Percentiles rank a stretch among this genome's conserved stretches.
Conservation (phyloP, 2,113 vertebrate species). For the Thymallus thymallus region DNA sequence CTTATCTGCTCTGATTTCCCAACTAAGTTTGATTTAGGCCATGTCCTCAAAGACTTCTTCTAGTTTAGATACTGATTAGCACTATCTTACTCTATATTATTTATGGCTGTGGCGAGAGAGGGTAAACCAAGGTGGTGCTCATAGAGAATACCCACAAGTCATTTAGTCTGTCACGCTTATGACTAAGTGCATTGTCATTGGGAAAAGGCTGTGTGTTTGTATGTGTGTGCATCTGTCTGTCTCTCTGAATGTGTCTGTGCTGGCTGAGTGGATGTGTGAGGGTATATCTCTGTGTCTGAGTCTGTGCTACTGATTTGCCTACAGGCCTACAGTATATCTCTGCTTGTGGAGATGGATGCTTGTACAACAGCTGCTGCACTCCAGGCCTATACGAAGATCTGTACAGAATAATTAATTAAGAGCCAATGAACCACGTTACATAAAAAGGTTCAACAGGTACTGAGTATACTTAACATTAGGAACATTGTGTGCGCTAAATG, state of each 20-base stretch:
- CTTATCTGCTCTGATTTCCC: too few relatives aligned
- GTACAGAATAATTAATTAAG: too few relatives aligned
- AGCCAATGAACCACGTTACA: too few relatives aligned
- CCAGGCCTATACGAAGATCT: too few relatives aligned
- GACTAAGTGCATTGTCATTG: conserved; percentile 51
- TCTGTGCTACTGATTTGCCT: conserved; percentile 6
- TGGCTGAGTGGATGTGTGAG: neutral
- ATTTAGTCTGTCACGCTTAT: conserved; percentile 34
- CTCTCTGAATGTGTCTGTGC: neutral
- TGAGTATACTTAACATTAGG: too few relatives aligned
- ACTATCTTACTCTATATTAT: neutral
- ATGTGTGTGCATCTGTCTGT: neutral
- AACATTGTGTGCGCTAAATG: too few relatives aligned
- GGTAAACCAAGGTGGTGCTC: conserved; percentile 38
- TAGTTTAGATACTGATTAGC: neutral
- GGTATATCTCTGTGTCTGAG: conserved; percentile 12
- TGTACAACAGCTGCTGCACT: too few relatives aligned
- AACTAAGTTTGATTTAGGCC: neutral
- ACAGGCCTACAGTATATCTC: neutral
- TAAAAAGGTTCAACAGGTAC: too few relatives aligned
- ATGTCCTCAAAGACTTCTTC: neutral
- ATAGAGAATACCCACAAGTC: neutral
- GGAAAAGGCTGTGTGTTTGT: conserved; percentile 16
- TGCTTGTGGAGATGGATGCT: too few relatives aligned
- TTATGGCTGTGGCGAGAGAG: neutral